These are phyloP conservation scores for Balaeniceps rex DNA, from an alignment of 2,113 vertebrate species.

Conservation along the genomic window DNA sequence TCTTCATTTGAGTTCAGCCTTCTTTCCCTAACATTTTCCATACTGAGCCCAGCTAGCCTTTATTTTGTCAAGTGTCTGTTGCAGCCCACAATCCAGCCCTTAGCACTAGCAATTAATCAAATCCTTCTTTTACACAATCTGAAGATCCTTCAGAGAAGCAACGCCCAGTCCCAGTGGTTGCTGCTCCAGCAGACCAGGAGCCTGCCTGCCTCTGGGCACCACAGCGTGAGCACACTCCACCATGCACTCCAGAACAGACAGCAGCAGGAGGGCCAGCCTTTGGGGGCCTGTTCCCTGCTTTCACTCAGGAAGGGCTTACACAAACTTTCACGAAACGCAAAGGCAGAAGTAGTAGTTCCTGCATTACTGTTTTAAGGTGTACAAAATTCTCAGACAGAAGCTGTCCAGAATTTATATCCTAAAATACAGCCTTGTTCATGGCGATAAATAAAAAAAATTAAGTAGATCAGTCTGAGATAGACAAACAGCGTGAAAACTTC, in stretches of 20 bases:
- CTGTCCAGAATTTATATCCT: neutral
- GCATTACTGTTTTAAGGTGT: neutral
- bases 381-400: neutral
- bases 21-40: neutral
- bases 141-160: neutral
- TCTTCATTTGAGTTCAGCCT: neutral
- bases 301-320: neutral
- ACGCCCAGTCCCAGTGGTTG: neutral
- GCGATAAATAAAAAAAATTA: neutral
- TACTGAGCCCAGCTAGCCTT: neutral
- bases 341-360: neutral
- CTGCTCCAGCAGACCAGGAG: neutral
- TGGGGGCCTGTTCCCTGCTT: neutral
- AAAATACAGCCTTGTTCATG: neutral
- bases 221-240: neutral
- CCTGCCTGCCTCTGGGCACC: neutral
- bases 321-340: neutral
- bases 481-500: neutral
- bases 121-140: neutral
- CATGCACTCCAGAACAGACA: accelerated
- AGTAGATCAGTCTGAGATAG: neutral
- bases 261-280: neutral
- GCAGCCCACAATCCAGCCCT: neutral
- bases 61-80: neutral
- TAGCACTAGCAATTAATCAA: neutral